Percentiles rank a stretch among this genome's conserved stretches.
These are phyloP conservation scores for Fulmarus glacialis DNA, from an alignment of 2,113 vertebrate genomes.

Conservation along the genomic window DNA sequence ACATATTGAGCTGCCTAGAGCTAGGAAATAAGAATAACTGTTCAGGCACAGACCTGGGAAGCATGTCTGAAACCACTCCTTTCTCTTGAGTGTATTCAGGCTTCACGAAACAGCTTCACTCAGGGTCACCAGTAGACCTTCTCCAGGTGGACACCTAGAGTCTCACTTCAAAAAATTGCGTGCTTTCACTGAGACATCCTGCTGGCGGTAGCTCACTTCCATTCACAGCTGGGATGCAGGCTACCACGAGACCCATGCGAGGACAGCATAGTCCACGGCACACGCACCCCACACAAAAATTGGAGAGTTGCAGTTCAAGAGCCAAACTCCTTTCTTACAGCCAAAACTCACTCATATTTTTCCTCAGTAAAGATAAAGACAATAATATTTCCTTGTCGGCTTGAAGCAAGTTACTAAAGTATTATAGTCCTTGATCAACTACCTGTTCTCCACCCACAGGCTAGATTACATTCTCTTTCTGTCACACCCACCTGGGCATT, in stretches of 20 bases:
- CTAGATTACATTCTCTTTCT: neutral
- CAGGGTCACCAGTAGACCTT: neutral
- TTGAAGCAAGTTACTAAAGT: neutral
- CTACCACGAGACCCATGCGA: neutral
- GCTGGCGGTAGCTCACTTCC: neutral
- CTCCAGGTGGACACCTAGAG: neutral
- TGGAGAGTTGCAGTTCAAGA: neutral
- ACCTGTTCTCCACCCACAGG: neutral
- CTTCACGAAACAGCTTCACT: neutral
- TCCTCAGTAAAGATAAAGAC: neutral
- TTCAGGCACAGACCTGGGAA: neutral
- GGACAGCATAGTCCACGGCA: neutral
- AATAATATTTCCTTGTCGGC: neutral
- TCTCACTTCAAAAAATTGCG: rapidly evolving
- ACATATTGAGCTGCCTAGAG: neutral
- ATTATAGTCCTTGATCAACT: neutral
- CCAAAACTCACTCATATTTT: neutral
- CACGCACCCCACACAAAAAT: rapidly evolving
- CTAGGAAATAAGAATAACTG: neutral
- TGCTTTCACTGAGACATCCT: neutral
- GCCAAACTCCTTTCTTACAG: neutral
- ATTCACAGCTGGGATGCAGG: neutral
- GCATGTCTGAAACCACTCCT: neutral
- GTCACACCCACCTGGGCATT: neutral
- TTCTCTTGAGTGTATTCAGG: neutral